Evolutionary conservation across 2,888 invertebrate genomes (phyloP), one percentile per base, ranked within the genome.

Genomic region (Cacoxenus indagator): DNA sequence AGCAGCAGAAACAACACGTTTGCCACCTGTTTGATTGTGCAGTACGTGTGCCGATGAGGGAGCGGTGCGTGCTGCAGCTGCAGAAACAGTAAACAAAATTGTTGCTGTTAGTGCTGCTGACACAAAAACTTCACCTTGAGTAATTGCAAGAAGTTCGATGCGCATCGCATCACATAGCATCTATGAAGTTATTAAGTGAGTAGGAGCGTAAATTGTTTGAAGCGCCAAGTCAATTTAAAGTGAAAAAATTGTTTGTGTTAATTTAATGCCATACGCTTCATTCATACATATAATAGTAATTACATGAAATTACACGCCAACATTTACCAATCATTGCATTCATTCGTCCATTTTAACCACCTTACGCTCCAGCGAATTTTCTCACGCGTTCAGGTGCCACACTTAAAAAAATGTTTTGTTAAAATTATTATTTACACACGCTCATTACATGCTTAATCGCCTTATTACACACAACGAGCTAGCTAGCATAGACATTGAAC

Each of bases 41-140:
- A 11, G 26, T 26, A 27, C n/a, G 55, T n/a, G 48, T n/a, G 48
- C 11, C n/a, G 11, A 6, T 48, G 48, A 1, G 48, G n/a, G 14
- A 48, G n/a, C 37, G 37, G 2, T 37, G 37, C 37, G 8, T 37
- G 37, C 37, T 11, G 37, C 8, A 37, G 14, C 37, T 37, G 51
- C 22, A 51, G n/a, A 43, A 62, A 45, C 1, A 24, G 43, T 17
- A 43, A 57, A 24, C 24, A 45, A 43, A 22, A 9, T 62, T 62
- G 22, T 45, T 59, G n/a, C 24, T 31, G 6, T 59, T 26, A 14
- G n/a, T 27, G 57, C 19, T 57, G 29, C n/a, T 62, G 61, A 62
- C 61, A 62, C 43, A 45, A 45, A 62, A 62, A 62, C 45, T 62
- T 45, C 45, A 62, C 61, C 43, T 45, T 45, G 61, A 62, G n/a